phyloP scores from a whole-genome alignment of 2,797 vertebrate genomes.

The Lepilemur ruficaudatus region DNA sequence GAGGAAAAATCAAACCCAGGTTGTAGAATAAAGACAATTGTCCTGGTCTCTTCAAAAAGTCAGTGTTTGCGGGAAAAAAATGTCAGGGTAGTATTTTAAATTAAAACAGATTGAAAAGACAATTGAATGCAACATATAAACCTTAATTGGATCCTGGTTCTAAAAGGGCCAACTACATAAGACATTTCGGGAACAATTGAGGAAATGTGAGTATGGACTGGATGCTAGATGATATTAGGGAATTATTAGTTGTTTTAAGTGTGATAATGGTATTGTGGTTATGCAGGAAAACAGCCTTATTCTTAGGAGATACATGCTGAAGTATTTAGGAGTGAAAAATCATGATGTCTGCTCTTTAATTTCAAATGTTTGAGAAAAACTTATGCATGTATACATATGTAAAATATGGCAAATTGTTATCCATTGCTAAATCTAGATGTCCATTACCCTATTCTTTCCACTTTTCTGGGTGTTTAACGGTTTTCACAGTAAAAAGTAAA shows the following conservation, averaged over 20 bases:
- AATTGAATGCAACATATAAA: background rate
- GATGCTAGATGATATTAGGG: background rate
- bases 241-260: background rate
- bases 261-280: background rate
- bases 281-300: background rate
- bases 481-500: conserved; percentile 16
- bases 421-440: background rate
- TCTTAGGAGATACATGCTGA: background rate
- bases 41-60: background rate
- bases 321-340: background rate
- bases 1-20: background rate
- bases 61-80: background rate
- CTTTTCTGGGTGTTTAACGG: background rate
- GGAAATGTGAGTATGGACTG: background rate
- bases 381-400: background rate
- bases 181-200: background rate
- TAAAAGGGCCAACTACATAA: background rate
- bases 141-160: background rate
- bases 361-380: conserved; percentile 5
- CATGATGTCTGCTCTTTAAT: background rate
- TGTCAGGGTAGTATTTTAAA: background rate
- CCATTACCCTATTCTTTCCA: background rate
- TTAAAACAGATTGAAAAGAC: background rate
- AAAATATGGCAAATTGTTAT: background rate
- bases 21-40: background rate